A percentile compares a stretch with the other conserved stretches of the same genome.
Evolutionary conservation across 2,888 invertebrate species (phyloP).

Genomic region (Ptycholaimellus sp.): DNA sequence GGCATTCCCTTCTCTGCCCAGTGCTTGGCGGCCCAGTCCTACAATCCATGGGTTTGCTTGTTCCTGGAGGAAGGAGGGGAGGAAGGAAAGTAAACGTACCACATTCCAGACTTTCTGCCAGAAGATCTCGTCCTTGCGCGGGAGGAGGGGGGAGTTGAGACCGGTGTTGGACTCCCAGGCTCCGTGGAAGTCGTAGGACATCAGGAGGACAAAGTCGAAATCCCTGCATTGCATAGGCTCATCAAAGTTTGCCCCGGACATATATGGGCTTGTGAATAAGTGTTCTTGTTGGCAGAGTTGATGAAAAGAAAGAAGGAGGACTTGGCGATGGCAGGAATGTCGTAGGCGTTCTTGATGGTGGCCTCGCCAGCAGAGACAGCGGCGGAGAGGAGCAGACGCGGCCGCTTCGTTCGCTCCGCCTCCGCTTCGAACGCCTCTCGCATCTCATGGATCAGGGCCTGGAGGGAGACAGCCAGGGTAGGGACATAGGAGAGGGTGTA

Average conservation of each 20-base stretch:
- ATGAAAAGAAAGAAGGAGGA: constrained; percentile 5
- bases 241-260: background rate
- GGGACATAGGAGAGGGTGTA: background rate
- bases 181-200: constrained; percentile 18
- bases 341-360: constrained; percentile 62
- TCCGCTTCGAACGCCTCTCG: constrained; percentile 15
- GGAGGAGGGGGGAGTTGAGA: constrained; percentile 14
- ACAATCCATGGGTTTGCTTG: too few relatives aligned
- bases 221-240: constrained; percentile 4
- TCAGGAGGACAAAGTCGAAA: constrained; percentile 17
- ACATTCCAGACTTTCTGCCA: constrained; percentile 15
- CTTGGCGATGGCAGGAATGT: constrained; percentile 34
- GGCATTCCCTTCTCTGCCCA: constrained; percentile 32
- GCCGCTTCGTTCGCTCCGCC: constrained; percentile 10
- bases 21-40: constrained; percentile 58
- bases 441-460: constrained; percentile 14
- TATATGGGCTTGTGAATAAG: background rate
- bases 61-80: background rate
- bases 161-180: constrained; percentile 14
- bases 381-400: constrained; percentile 47
- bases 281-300: background rate
- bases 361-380: constrained; percentile 70
- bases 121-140: constrained; percentile 10
- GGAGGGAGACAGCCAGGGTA: too few relatives aligned
- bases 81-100: constrained; percentile 4